Conservation (phyloP, 2,113 vertebrate species). For the Phalacrocorax pelagicus region DNA sequence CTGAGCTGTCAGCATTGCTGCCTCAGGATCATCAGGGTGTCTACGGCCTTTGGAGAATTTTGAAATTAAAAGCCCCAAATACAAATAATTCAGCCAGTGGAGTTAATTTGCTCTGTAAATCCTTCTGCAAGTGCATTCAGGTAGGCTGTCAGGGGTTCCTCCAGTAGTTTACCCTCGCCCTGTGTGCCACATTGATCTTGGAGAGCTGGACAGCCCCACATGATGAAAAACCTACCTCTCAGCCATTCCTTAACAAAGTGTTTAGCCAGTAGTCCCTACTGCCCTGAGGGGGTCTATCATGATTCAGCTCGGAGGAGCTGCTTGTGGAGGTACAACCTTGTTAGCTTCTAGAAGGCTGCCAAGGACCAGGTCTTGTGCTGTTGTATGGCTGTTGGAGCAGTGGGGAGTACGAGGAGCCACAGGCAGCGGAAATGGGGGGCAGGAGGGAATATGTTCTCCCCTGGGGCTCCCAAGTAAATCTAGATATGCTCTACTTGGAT, state of each 20-base stretch:
- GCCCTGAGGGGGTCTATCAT: not conserved
- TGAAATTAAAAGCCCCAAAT: not conserved
- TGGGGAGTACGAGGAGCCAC: rapidly evolving
- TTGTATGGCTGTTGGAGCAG: not conserved
- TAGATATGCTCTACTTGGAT: not conserved
- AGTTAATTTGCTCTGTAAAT: not conserved
- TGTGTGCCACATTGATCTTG: not conserved
- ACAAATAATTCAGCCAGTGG: not conserved
- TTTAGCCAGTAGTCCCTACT: not conserved
- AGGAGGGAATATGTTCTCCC: no score
- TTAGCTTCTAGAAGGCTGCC: not conserved
- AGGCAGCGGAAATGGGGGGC: not conserved
- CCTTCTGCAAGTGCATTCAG: not conserved
- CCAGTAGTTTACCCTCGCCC: not conserved
- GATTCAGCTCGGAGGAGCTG: not conserved
- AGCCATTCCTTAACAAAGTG: not conserved
- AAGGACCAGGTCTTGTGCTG: not conserved
- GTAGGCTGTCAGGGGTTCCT: not conserved
- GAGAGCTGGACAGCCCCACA: not conserved
- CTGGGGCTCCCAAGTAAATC: not conserved
- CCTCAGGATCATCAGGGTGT: not conserved
- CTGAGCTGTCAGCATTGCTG: not conserved
- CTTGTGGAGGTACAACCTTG: not conserved
- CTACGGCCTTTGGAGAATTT: not conserved
- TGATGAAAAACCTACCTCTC: not conserved